phyloP scores from a whole-genome alignment of 2,113 vertebrate genomes.

The Engraulis encrasicolus region DNA sequence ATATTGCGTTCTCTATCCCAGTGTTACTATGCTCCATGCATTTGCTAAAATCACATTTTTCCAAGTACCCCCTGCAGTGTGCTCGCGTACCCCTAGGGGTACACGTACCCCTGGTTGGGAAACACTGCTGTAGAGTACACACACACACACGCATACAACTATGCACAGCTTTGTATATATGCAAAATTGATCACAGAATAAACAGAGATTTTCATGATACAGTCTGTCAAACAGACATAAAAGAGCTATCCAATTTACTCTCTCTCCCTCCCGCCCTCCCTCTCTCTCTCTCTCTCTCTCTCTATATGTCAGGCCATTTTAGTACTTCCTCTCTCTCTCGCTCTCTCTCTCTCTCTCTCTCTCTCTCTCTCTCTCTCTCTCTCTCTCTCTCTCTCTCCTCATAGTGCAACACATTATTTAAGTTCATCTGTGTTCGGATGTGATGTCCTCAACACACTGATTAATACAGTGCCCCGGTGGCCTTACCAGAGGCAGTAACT shows the following conservation, averaged over 20 bases:
- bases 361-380: background rate
- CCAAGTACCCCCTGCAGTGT: too few species aligned
- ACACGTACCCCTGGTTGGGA: too few species aligned
- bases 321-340: background rate
- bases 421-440: background rate
- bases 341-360: background rate
- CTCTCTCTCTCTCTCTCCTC: background rate
- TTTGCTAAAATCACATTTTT: too few species aligned
- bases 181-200: too few species aligned
- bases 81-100: too few species aligned
- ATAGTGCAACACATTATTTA: background rate
- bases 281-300: background rate
- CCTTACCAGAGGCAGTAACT: background rate
- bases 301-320: too few species aligned
- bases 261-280: background rate
- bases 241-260: background rate
- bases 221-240: background rate
- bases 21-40: too few species aligned
- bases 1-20: too few species aligned
- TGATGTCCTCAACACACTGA: background rate
- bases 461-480: constrained; percentile 1
- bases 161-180: too few species aligned
- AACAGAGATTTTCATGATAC: background rate
- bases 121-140: too few species aligned
- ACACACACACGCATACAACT: too few species aligned